A percentile compares a stretch with the other conserved stretches of the same genome.
phyloP scores from a whole-genome alignment of 1,140 invertebrate genomes.

The Chelonus insularis region DNA sequence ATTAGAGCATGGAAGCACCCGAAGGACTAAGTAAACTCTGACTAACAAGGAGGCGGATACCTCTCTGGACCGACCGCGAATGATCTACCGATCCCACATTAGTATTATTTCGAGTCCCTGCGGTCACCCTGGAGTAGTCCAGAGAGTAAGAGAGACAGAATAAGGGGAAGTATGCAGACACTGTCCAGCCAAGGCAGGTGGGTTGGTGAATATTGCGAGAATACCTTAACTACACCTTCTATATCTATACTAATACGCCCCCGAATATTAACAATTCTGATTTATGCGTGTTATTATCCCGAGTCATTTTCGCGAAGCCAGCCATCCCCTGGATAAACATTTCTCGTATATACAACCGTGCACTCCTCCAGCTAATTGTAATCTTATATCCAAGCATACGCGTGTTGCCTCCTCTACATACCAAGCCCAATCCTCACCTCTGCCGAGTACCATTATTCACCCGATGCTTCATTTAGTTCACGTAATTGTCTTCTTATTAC shows the following conservation, averaged over 20 bases:
- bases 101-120: slow-evolving; percentile 44
- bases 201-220: slow-evolving; percentile 27
- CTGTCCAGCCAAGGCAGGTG: slow-evolving; percentile 28
- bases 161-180: not conserved
- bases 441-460: slow-evolving; percentile 23
- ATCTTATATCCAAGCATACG: slow-evolving; percentile 17
- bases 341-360: not conserved
- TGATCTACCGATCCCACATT: slow-evolving; percentile 54
- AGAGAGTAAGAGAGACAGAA: not conserved
- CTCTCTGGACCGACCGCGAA: slow-evolving; percentile 42
- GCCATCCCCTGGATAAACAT: not conserved
- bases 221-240: slow-evolving; percentile 38
- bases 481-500: slow-evolving; percentile 34
- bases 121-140: not conserved
- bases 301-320: slow-evolving; percentile 51
- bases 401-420: not conserved
- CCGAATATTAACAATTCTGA: slow-evolving; percentile 59
- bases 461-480: slow-evolving; percentile 22
- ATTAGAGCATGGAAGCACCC: slow-evolving; percentile 45
- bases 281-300: slow-evolving; percentile 61
- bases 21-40: slow-evolving; percentile 33
- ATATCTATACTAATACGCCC: slow-evolving; percentile 46
- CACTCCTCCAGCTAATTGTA: slow-evolving; percentile 17
- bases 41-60: slow-evolving; percentile 58
- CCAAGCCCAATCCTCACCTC: slow-evolving; percentile 18